Percentiles rank a stretch among this genome's conserved stretches.
These are phyloP conservation scores for Syngnathus acus DNA, from an alignment of 2,797 vertebrate genomes.

Conservation along the genomic window DNA sequence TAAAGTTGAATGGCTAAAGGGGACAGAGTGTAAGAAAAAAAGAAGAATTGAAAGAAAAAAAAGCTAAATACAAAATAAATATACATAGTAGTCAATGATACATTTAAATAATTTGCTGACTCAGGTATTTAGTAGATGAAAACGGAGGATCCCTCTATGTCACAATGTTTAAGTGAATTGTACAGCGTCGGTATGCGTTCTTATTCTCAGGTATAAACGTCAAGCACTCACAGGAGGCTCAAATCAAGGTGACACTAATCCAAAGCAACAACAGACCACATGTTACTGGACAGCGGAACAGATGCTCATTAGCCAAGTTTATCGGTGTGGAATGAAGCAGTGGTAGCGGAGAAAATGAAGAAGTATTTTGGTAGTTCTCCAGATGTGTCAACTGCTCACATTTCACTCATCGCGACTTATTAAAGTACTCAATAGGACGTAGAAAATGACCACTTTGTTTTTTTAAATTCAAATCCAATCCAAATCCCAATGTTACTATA, in stretches of 20 bases:
- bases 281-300: conserved; percentile 44
- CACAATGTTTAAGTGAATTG: no score
- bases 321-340: conserved; percentile 40
- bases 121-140: neutral
- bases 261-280: conserved; percentile 43
- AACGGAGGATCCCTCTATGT: no score
- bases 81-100: neutral
- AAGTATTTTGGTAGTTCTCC: conserved; percentile 40
- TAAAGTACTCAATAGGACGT: conserved; percentile 6
- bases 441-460: conserved; percentile 3
- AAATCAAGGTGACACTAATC: conserved; percentile 44
- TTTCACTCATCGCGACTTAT: conserved; percentile 25
- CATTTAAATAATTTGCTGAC: neutral
- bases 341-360: conserved; percentile 47
- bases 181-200: neutral
- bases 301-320: conserved; percentile 57
- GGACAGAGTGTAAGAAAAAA: neutral
- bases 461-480: neutral
- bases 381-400: conserved; percentile 33
- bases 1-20: neutral
- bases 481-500: neutral
- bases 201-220: conserved; percentile 34
- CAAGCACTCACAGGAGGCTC: conserved; percentile 33
- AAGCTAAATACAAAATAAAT: neutral
- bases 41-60: neutral